phyloP scores from a whole-genome alignment of 1,140 invertebrate genomes.

The Zaprionus capensis region DNA sequence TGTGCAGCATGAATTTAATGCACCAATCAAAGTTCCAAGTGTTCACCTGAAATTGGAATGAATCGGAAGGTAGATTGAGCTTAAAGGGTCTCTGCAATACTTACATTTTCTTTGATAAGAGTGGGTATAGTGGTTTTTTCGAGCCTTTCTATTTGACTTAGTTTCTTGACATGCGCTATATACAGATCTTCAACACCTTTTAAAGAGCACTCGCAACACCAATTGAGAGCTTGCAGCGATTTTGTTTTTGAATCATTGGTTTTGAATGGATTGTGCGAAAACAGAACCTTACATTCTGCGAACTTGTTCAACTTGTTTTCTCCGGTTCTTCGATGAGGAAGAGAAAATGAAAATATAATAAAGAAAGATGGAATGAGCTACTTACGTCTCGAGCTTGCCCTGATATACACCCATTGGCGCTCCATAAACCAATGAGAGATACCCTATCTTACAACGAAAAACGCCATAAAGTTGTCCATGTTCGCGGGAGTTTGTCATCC shows the following conservation, averaged over 20 bases:
- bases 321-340: not conserved
- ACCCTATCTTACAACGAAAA: not conserved
- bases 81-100: not conserved
- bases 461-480: conserved; percentile 1
- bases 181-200: conserved; percentile 3
- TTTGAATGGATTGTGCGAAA: not conserved
- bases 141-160: not conserved
- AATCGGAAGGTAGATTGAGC: not conserved
- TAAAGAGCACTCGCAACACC: conserved; percentile 9
- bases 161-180: not conserved
- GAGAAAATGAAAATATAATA: not conserved
- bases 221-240: not conserved
- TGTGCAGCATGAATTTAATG: not conserved
- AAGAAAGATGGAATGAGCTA: not conserved
- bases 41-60: not conserved
- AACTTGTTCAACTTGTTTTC: not conserved
- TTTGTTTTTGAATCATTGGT: no score
- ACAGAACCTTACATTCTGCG: conserved; percentile 4
- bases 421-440: not conserved
- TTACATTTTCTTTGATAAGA: not conserved
- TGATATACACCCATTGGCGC: not conserved
- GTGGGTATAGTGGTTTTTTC: not conserved
- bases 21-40: not conserved
- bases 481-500: no score
- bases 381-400: not conserved